Evolutionary conservation across 2,888 invertebrate genomes (phyloP), one percentile per base, ranked within the genome.

Genomic region (Plebejus anna): DNA sequence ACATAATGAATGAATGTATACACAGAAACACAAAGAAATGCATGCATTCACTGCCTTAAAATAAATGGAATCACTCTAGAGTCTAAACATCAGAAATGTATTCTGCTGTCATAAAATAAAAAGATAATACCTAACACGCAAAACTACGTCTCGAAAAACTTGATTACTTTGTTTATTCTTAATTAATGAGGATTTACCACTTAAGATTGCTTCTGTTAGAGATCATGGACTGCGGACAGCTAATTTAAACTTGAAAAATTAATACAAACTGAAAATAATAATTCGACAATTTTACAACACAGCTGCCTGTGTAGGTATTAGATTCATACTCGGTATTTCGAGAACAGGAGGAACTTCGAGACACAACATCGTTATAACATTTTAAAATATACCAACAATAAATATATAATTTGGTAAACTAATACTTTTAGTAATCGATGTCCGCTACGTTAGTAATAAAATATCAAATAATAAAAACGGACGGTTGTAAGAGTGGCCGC

Each of bases 11-110:
- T 89, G 90, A 90, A n/a, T n/a, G 91, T 92, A 88, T 90, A 88
- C 84, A 91, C 92, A 91, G 87, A 90, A 92, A 93, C 89, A 90
- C 92, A 87, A 87, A 92, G 90, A 94, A 93, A 93, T 93, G 91
- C 93, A 93, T 88, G 90, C 93, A 93, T 91, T 89, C 92, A 87
- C 89, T 0, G 22, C 22, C 92, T 92, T 92, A 93, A 85, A 90
- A 88, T 90, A 94, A 92, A 93, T 94, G 93, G 93, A 94, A 94
- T 93, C 93, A 90, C 90, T 89, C 89, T 87, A 87, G 90, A 90
- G 89, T 89, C 89, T 87, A 87, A 90, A 90, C 87, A 86, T 86
- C 86, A 85, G 88, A 89, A 86, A 88, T 88, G 84, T 84, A 87
- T 81, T 82, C 76, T 82, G 81, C 80, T 79, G 80, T 88, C 89